Evolutionary conservation across 2,797 vertebrate species (phyloP), one percentile per base, ranked within the genome.

Genomic region (Acanthurus leucopareius): DNA sequence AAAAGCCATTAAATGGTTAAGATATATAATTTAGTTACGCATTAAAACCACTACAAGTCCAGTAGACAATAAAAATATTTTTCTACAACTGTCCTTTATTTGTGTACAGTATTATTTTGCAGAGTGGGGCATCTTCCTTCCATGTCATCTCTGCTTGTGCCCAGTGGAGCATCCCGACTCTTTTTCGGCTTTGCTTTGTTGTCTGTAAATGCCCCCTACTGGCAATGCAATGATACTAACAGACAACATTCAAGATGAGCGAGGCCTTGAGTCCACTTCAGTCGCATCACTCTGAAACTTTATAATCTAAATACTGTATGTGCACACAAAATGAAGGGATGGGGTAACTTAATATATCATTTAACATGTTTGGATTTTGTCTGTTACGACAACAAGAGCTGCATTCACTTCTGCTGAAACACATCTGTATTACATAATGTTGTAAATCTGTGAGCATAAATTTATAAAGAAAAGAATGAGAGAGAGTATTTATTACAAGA

Each of bases 81-180:
- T 32, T 32, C 32, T 32, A 32, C 32, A 57, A 14, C 7, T 57
- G 11, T 35, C 10, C n/a, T 1, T 25, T 25, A 16, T 5, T 1
- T 25, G 19, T 3, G 9, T 38, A 28, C 4, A 8, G 3, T 53
- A 67, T 22, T 5, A 25, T 0, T 32, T 42, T 16, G 2, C 62
- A 76, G 59, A 89, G 87, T 82, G 73, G 64, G n/a, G 76, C 28
- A 4, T 70, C 73, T 9, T 75, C 5, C 0, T 40, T 52, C 56
- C 5, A 15, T 52, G 13, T 1, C 0, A 44, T 32, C 32, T 54
- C 19, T 70, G 52, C 13, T 19, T 8, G 28, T 10, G 4, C 7
- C 20, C 59, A 38, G 25, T 57, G 47, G 7, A 65, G 32, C 19
- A 11, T n/a, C 32, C 14, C 17, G 7, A 42, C 3, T 7, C 7